phyloP scores from a whole-genome alignment of 2,113 vertebrate species.

The Sander vitreus region DNA sequence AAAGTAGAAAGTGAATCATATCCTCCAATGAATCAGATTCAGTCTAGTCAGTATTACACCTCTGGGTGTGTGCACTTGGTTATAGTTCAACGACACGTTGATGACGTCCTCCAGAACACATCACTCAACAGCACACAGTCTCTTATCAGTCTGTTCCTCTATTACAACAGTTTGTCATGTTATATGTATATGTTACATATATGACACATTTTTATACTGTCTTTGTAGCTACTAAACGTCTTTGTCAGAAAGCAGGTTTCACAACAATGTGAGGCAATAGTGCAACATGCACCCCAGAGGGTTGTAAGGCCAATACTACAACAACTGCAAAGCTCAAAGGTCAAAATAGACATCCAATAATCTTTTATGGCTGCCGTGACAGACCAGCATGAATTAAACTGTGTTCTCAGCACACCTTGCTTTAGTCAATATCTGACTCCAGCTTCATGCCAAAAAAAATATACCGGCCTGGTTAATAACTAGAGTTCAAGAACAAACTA shows the following conservation, averaged over 20 bases:
- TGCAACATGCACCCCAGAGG: constrained; percentile 13
- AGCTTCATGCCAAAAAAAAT: not conserved
- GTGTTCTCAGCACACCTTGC: constrained; percentile 12
- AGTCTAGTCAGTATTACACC: constrained; percentile 2
- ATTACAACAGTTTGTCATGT: constrained; percentile 35
- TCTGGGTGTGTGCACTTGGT: not conserved
- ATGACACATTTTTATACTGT: constrained; percentile 22
- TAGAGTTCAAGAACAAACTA: not conserved
- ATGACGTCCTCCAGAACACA: not conserved
- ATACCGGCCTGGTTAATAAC: not conserved
- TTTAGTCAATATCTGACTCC: constrained; percentile 10
- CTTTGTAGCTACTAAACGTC: constrained; percentile 45
- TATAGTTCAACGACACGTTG: not conserved
- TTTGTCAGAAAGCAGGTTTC: constrained; percentile 57
- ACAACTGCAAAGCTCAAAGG: constrained; percentile 71
- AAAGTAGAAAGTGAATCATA: constrained; percentile 56
- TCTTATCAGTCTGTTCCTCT: constrained; percentile 36
- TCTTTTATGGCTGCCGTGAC: constrained; percentile 62
- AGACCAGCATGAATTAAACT: constrained; percentile 22
- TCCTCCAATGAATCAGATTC: constrained; percentile 27
- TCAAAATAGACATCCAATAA: constrained; percentile 53
- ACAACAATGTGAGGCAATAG: constrained; percentile 32
- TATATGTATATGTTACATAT: not conserved
- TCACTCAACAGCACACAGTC: not conserved
- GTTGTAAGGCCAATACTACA: constrained; percentile 33